Evolutionary conservation across 2,797 vertebrate genomes (phyloP).

Genomic region (Melanotaenia nigrans): DNA sequence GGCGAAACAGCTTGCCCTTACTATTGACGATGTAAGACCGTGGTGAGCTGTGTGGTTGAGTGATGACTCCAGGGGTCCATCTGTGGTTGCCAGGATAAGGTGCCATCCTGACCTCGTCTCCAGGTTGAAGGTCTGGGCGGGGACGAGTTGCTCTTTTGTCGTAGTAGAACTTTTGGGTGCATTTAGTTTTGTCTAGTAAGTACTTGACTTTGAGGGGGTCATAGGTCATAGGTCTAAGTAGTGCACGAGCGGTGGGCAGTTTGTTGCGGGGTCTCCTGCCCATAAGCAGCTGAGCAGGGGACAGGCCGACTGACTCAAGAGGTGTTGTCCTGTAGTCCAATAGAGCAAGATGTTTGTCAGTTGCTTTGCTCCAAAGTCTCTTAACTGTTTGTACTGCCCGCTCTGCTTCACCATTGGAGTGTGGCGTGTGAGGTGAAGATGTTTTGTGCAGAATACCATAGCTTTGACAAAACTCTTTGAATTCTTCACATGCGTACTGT

Average conservation of each 20-base stretch:
- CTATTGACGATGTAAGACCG: no score
- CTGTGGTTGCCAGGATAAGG: no score
- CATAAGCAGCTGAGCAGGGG: not conserved
- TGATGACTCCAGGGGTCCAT: no score
- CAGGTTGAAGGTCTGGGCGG: not conserved
- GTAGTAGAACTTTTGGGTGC: not conserved
- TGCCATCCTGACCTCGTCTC: not conserved
- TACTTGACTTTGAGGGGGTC: not conserved
- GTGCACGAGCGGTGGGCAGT: not conserved
- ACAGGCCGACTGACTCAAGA: not conserved
- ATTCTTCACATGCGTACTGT: no score
- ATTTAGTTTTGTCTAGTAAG: not conserved
- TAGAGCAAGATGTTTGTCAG: not conserved
- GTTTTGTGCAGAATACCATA: not conserved
- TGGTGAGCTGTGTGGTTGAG: no score
- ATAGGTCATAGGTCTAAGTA: not conserved
- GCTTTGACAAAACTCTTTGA: not conserved
- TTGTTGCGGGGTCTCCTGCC: not conserved
- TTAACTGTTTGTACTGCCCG: not conserved
- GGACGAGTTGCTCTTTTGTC: not conserved
- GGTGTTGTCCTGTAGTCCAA: not conserved
- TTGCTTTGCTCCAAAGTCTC: conserved; percentile 1
- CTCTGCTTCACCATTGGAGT: not conserved
- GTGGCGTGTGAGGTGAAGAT: not conserved
- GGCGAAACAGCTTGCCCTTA: no score